phyloP scores from a whole-genome alignment of 1,140 invertebrate genomes.

The Cydia strobilella region DNA sequence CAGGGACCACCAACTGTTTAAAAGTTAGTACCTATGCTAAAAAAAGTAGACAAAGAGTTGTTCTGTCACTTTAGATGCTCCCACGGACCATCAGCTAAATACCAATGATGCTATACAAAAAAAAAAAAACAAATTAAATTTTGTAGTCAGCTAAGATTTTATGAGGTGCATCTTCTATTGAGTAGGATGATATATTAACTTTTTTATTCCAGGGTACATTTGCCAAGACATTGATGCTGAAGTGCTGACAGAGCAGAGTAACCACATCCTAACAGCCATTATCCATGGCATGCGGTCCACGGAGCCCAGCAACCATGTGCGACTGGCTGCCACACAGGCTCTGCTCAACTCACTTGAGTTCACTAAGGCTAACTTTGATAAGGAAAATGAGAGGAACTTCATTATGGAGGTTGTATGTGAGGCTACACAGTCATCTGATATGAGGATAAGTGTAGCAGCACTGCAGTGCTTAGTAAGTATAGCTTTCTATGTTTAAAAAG shows the following conservation, averaged over 20 bases:
- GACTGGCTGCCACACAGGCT: slow-evolving; percentile 97
- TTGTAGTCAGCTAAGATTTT: too few species aligned
- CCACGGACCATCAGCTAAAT: too few species aligned
- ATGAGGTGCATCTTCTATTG: too few species aligned
- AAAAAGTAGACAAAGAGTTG: too few species aligned
- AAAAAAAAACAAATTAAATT: too few species aligned
- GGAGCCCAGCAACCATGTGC: slow-evolving; percentile 90
- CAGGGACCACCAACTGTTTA: too few species aligned
- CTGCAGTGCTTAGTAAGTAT: slow-evolving; percentile 95
- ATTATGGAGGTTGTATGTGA: slow-evolving; percentile 99
- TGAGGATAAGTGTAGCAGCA: slow-evolving; percentile 95
- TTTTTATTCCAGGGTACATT: slow-evolving; percentile 82
- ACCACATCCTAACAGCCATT: slow-evolving; percentile 98
- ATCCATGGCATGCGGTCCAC: slow-evolving; percentile 97
- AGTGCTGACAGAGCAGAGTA: slow-evolving; percentile 94
- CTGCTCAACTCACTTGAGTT: slow-evolving; percentile 99
- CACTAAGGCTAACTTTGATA: slow-evolving; percentile 99
- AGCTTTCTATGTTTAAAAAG: too few species aligned
- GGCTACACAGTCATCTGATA: slow-evolving; percentile 91
- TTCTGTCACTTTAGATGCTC: too few species aligned
- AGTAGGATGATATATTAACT: background rate
- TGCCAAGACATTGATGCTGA: slow-evolving; percentile 94
- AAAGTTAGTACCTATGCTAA: too few species aligned
- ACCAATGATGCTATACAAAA: too few species aligned
- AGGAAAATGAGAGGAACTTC: slow-evolving; percentile 97